Evolutionary conservation across 2,888 invertebrate species (phyloP).

Genomic region (Caenorhabditis uteleia): DNA sequence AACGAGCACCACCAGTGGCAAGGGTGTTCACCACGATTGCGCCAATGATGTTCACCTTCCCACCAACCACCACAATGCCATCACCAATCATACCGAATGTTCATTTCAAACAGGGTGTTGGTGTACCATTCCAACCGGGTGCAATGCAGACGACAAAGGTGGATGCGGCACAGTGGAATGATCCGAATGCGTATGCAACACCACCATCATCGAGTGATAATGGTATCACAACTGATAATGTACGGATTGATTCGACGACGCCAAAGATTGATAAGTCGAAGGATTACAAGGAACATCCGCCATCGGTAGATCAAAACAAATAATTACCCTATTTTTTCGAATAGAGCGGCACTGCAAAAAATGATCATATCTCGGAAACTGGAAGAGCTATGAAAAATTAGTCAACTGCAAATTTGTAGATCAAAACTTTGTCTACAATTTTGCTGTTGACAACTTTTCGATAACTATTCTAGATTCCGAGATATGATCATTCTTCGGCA

Average conservation of each 20-base stretch:
- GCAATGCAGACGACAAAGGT: constrained; percentile 17
- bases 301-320: constrained; percentile 20
- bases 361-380: too few relatives aligned
- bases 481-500: too few relatives aligned
- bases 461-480: too few relatives aligned
- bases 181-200: constrained; percentile 30
- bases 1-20: constrained; percentile 20
- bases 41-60: constrained; percentile 18
- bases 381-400: too few relatives aligned
- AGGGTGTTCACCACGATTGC: constrained; percentile 22
- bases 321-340: too few relatives aligned
- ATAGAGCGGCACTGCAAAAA: too few relatives aligned
- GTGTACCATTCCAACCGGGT: constrained; percentile 35
- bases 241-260: too few relatives aligned
- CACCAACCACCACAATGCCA: constrained; percentile 24
- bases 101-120: constrained; percentile 37
- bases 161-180: constrained; percentile 41
- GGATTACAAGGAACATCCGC: constrained; percentile 38
- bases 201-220: constrained; percentile 26
- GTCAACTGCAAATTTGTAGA: too few relatives aligned
- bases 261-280: constrained; percentile 1
- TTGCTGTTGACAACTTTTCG: too few relatives aligned
- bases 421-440: too few relatives aligned
- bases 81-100: constrained; percentile 35
- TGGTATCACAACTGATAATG: too few relatives aligned